Percentiles rank a stretch among this genome's conserved stretches.
These are phyloP conservation scores for Microtus pennsylvanicus DNA, from an alignment of 2,113 vertebrate genomes.

Conservation along the genomic window DNA sequence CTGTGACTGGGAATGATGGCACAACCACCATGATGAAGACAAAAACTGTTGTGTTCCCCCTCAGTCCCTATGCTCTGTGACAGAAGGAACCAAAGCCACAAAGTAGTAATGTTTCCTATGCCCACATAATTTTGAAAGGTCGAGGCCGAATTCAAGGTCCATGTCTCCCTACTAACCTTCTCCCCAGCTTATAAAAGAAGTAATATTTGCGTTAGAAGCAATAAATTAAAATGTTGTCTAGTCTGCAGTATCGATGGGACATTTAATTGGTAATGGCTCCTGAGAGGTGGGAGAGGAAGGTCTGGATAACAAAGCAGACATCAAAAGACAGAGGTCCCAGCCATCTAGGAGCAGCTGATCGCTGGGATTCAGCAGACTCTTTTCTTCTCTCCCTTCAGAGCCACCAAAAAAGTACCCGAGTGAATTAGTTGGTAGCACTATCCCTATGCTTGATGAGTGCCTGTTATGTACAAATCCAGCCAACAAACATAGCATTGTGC, in stretches of 20 bases:
- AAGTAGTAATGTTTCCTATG: background rate
- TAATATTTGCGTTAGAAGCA: background rate
- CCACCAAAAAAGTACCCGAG: background rate
- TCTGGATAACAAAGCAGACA: background rate
- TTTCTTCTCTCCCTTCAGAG: background rate
- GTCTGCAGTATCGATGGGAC: background rate
- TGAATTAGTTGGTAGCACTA: background rate
- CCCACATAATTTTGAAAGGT: background rate
- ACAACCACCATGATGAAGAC: background rate
- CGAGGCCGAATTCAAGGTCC: background rate
- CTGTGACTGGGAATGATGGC: background rate
- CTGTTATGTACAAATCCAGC: background rate
- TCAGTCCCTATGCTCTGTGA: background rate
- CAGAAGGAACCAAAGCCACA: background rate
- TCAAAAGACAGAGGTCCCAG: background rate
- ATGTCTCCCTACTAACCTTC: slow-evolving; percentile 1
- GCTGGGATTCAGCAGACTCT: background rate
- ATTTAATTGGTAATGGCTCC: background rate
- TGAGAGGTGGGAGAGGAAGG: background rate
- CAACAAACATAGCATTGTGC: background rate
- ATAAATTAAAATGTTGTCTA: background rate
- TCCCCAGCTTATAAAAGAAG: background rate
- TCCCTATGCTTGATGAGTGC: background rate
- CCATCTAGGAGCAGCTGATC: background rate
- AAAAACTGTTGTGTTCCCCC: background rate